These are phyloP conservation scores for Apamea sordens DNA, from an alignment of 2,888 invertebrate species.

Conservation along the genomic window DNA sequence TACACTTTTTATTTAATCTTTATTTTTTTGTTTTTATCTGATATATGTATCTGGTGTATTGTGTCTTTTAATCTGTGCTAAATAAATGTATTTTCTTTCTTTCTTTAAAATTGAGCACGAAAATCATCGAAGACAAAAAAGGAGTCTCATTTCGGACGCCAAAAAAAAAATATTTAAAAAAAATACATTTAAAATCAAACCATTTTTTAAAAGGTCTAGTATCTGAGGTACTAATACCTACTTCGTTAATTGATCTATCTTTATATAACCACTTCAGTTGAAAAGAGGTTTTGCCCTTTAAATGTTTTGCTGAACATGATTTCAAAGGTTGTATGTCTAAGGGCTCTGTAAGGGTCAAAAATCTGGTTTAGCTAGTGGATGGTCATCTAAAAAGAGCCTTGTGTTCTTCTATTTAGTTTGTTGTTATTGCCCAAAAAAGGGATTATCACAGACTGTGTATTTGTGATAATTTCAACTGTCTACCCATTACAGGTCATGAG, in stretches of 20 bases:
- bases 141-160: rapidly evolving
- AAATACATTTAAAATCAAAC: slow-evolving; percentile 2
- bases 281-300: neutral
- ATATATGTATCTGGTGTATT: too few species aligned
- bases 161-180: too few species aligned
- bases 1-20: too few species aligned
- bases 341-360: neutral
- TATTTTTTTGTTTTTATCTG: too few species aligned
- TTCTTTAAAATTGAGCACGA: neutral
- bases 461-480: too few species aligned
- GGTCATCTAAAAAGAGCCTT: neutral
- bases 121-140: neutral
- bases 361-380: neutral
- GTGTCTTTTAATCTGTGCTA: too few species aligned
- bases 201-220: slow-evolving; percentile 24
- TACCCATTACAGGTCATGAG: neutral
- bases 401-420: neutral
- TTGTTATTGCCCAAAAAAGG: neutral
- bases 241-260: slow-evolving; percentile 41
- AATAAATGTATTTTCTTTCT: too few species aligned
- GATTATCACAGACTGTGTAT: too few species aligned
- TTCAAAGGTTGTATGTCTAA: slow-evolving; percentile 12
- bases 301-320: slow-evolving; percentile 4
- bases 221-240: neutral
- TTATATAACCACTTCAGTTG: slow-evolving; percentile 12